Base-by-base conservation (phyloP, 2,797 vertebrate genomes). In the Rhinophrynus dorsalis region DNA sequence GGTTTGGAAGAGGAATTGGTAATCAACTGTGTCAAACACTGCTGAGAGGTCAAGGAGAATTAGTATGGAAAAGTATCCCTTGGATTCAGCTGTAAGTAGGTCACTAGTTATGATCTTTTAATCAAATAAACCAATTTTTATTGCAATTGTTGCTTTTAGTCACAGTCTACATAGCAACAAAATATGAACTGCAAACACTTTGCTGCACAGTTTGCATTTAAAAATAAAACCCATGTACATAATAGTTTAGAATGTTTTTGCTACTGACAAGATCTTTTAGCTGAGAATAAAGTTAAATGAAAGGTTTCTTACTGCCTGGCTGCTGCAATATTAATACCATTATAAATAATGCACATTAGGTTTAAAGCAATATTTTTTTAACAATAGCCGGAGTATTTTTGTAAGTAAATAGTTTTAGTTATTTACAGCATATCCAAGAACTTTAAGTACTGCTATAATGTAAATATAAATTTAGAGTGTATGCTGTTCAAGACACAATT, bases 201-300 rank as follows among this genome's bases (percentile, higher is more conserved):
- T 42, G 13, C 60, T 33, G 50, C 26, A 37, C 12, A 56, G 47
- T 48, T 57, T 48, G 29, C 40, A 64, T 55, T 71, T 55, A 62
- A 21, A 42, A 44, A 63, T 38, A 56, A 56, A 58, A 62, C 37
- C 18, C 24, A 12, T 21, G 18, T 35, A 23, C 18, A 56, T 6
- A 37, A 38, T 61, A 35, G 13, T 48, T 51, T 23, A 27, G 11
- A 23, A 29, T 51, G 23, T 51, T 58, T 64, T 26, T 64, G 33
- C 52, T 10, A 8, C 44, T 72, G 59, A 64, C 60, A 72, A 58
- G 60, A 64, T 42, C 33, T 65, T 68, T 72, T 50, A 65, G 61
- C 54, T 72, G 68, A 64, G 52, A 65, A 65, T 72, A 61, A 65
- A 64, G 56, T 64, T 64, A 58, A 64, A 72, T 65, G 60, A 72